These are phyloP conservation scores for Patagioenas fasciata DNA, from an alignment of 2,113 vertebrate species.

Conservation along the genomic window DNA sequence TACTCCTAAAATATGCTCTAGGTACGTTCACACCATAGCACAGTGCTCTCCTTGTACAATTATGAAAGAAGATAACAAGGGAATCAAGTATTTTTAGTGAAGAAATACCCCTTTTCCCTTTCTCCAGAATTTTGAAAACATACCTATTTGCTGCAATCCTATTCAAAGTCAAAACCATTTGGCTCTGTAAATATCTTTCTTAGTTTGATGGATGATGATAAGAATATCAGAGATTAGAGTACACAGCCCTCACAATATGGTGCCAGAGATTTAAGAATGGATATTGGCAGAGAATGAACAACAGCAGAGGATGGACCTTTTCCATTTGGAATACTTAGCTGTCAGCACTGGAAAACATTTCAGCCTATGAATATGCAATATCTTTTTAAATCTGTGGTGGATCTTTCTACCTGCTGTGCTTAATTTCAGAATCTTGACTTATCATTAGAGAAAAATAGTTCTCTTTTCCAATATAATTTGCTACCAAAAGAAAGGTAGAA, in stretches of 20 bases:
- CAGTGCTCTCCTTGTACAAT: background rate
- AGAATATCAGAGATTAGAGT: background rate
- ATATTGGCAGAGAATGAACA: background rate
- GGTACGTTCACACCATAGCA: background rate
- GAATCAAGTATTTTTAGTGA: background rate
- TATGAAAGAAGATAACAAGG: background rate
- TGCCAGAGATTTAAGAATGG: background rate
- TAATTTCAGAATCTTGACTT: slow-evolving; percentile 21
- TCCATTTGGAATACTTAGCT: background rate
- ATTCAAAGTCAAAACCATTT: background rate
- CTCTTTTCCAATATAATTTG: background rate
- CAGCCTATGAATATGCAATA: slow-evolving; percentile 15
- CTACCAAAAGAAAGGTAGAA: background rate
- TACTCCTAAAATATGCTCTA: background rate
- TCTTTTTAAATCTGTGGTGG: background rate
- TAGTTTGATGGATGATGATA: background rate
- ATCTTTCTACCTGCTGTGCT: slow-evolving; percentile 39
- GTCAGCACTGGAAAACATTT: background rate
- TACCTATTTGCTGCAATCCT: background rate
- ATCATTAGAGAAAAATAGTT: slow-evolving; percentile 14
- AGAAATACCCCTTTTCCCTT: background rate
- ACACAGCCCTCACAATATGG: background rate
- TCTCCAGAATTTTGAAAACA: background rate
- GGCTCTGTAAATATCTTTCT: background rate
- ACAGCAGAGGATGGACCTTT: background rate